Percentiles rank a stretch among this genome's conserved stretches.
Evolutionary conservation across 1,140 invertebrate genomes (phyloP).

Genomic region (Orchesella cincta): DNA sequence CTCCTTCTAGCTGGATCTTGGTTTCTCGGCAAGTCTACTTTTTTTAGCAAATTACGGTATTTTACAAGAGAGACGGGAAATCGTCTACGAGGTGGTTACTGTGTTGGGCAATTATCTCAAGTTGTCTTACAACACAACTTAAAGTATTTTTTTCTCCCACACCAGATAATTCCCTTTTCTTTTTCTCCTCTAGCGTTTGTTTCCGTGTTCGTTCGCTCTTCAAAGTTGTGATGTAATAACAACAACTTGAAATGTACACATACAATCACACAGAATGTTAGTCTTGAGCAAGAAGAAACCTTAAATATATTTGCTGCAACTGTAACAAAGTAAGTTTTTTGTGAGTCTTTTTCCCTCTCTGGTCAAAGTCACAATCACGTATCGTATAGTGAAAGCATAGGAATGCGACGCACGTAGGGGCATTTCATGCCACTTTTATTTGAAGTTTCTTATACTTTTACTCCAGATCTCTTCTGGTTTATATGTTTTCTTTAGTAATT

Average conservation of each 20-base stretch:
- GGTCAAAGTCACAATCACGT: slow-evolving; percentile 19
- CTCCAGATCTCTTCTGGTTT: not conserved
- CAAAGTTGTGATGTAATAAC: not conserved
- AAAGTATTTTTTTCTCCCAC: not conserved
- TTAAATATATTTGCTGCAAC: slow-evolving; percentile 4
- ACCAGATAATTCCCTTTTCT: not conserved
- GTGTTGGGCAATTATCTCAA: slow-evolving; percentile 13
- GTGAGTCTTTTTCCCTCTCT: not conserved
- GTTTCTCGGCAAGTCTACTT: not conserved
- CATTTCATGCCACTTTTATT: slow-evolving; percentile 22
- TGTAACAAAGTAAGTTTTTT: slow-evolving; percentile 20
- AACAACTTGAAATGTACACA: slow-evolving; percentile 1
- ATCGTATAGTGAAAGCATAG: not conserved
- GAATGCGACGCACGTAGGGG: not conserved
- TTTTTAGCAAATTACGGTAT: not conserved
- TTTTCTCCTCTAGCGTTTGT: not conserved
- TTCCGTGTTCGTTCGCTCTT: not conserved
- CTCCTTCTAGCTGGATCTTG: not conserved
- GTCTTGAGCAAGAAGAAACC: not conserved
- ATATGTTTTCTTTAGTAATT: not conserved
- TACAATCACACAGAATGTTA: slow-evolving; percentile 1
- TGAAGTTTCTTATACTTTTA: slow-evolving; percentile 17
- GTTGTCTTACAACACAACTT: slow-evolving; percentile 7
- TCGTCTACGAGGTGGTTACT: slow-evolving; percentile 10
- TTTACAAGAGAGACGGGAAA: not conserved